phyloP scores from a whole-genome alignment of 2,888 invertebrate genomes.

The Platycheirus rosarum region DNA sequence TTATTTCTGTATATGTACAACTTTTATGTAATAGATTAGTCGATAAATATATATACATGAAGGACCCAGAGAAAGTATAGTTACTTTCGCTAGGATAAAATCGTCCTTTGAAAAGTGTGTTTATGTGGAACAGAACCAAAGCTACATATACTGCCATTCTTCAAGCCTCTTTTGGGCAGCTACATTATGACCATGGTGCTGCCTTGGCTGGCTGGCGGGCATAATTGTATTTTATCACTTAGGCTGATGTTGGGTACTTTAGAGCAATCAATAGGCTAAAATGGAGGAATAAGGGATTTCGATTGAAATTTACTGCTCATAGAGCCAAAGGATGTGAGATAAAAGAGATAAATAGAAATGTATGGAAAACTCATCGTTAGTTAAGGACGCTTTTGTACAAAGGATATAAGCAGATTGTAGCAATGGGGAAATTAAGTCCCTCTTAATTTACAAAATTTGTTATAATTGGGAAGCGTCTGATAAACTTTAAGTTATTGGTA shows the following conservation, averaged over 20 bases:
- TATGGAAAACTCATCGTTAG: too few relatives aligned
- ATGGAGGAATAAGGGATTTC: constrained; percentile 10
- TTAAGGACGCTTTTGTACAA: too few relatives aligned
- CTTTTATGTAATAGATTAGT: constrained; percentile 33
- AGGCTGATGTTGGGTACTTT: constrained; percentile 23
- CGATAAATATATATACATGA: neutral
- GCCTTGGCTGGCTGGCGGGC: neutral
- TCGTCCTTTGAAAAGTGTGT: constrained; percentile 21
- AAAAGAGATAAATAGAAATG: constrained; percentile 8
- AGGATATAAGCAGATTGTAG: too few relatives aligned
- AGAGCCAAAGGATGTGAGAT: constrained; percentile 9
- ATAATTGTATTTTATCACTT: constrained; percentile 60
- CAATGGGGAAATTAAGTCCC: too few relatives aligned
- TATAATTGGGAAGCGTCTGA: too few relatives aligned
- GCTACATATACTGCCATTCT: neutral
- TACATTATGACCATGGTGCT: constrained; percentile 36
- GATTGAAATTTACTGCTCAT: constrained; percentile 23
- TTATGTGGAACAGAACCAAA: constrained; percentile 6
- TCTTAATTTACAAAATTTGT: too few relatives aligned
- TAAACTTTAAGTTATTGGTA: too few relatives aligned
- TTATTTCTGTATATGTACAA: constrained; percentile 43
- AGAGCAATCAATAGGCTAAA: constrained; percentile 1
- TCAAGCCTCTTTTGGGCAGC: constrained; percentile 25
- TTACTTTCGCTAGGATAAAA: constrained; percentile 8
- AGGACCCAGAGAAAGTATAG: neutral